Conservation (phyloP, 2,888 invertebrate genomes). For the Dryobota labecula region DNA sequence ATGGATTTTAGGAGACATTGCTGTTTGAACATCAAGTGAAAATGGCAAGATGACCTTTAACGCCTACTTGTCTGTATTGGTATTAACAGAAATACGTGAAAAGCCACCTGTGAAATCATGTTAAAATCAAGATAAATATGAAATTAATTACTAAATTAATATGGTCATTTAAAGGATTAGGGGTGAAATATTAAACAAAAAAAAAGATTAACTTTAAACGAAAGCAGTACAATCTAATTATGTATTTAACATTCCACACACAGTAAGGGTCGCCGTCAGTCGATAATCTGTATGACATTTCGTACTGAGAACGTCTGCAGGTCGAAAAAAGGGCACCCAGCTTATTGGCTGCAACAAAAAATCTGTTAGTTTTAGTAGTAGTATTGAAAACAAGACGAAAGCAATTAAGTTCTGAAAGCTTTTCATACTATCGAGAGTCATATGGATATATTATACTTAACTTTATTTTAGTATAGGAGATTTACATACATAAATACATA, state of each 20-base stretch:
- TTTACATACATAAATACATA: too few species aligned
- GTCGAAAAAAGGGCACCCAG: conserved; percentile 76
- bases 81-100: neutral
- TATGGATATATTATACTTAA: too few species aligned
- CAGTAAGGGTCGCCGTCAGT: conserved; percentile 74
- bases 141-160: neutral
- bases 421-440: conserved; percentile 60
- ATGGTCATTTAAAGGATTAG: neutral
- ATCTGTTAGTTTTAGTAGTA: conserved; percentile 71
- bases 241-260: conserved; percentile 77
- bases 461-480: too few species aligned
- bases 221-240: conserved; percentile 68
- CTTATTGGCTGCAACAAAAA: conserved; percentile 77
- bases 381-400: conserved; percentile 71
- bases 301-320: conserved; percentile 81
- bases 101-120: neutral
- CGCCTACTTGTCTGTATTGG: neutral
- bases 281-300: conserved; percentile 84
- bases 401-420: conserved; percentile 69
- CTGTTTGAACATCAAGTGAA: neutral
- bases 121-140: neutral
- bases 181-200: neutral
- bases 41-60: neutral
- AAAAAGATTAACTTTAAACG: conserved; percentile 33
- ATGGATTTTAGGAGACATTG: neutral